Conservation (phyloP, 2,113 vertebrate genomes). For the Cololabis saira region DNA sequence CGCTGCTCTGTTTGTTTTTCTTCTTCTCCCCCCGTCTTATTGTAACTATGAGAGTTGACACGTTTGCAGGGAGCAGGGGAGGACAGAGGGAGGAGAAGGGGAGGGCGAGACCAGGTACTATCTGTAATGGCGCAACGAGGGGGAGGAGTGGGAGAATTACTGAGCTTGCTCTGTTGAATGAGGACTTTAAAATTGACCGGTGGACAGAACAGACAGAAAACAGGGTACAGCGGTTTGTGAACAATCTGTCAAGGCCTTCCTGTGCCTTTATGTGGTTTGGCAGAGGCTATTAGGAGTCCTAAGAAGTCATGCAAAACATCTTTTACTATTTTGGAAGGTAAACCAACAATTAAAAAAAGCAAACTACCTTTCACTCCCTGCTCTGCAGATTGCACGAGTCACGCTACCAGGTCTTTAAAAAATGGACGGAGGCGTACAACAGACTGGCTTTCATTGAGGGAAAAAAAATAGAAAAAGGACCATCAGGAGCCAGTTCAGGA, state of each 20-base stretch:
- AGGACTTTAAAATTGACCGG: conserved; percentile 29
- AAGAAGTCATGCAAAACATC: background rate
- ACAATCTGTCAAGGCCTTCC: conserved; percentile 29
- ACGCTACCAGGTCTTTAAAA: background rate
- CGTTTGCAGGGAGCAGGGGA: conserved; percentile 31
- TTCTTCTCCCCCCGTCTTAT: conserved; percentile 4
- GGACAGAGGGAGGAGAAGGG: background rate
- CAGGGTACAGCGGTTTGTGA: conserved; percentile 27
- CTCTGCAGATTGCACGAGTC: background rate
- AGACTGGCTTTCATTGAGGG: background rate
- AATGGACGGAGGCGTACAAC: background rate
- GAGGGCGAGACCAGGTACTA: conserved; percentile 47
- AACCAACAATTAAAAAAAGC: too few relatives aligned
- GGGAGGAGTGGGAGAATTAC: conserved; percentile 20
- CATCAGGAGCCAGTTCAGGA: background rate
- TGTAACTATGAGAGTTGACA: conserved; percentile 17
- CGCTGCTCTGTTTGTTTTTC: background rate
- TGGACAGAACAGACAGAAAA: conserved; percentile 29
- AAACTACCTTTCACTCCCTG: background rate
- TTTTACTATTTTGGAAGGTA: background rate
- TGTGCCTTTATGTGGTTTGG: background rate
- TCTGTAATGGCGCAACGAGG: conserved; percentile 42
- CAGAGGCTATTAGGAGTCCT: background rate
- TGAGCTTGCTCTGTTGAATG: too few relatives aligned
- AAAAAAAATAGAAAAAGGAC: background rate